Percentiles rank a stretch among this genome's conserved stretches.
Conservation (phyloP, 2,888 invertebrate genomes). For the Meta bourneti region DNA sequence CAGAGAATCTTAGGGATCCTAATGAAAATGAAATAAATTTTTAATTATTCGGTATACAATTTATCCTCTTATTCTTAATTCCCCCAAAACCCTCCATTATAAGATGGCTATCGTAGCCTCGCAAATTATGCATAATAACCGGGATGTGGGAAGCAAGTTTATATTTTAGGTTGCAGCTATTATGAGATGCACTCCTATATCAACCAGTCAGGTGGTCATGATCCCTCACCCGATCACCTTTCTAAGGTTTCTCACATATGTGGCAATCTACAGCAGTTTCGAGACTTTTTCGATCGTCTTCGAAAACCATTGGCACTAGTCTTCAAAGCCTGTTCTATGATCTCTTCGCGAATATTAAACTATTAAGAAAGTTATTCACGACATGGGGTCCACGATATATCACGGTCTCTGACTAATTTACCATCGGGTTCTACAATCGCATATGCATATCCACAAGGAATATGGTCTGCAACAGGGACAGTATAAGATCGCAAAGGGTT, state of each 20-base stretch:
- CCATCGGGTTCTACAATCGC: neutral
- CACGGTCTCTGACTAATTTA: neutral
- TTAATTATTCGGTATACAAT: neutral
- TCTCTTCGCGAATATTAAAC: neutral
- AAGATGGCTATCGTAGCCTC: slow-evolving; percentile 3
- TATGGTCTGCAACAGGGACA: neutral
- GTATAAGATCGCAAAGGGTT: neutral
- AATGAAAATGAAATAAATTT: slow-evolving; percentile 26
- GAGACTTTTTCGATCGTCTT: neutral
- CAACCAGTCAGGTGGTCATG: neutral
- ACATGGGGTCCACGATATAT: neutral
- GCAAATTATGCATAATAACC: slow-evolving; percentile 5
- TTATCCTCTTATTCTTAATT: neutral
- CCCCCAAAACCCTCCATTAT: slow-evolving; percentile 6
- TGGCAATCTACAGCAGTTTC: neutral
- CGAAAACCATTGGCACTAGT: too few species aligned
- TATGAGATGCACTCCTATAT: neutral
- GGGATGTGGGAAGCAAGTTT: slow-evolving; percentile 2
- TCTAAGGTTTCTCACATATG: neutral
- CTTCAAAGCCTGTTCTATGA: neutral
- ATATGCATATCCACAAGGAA: neutral
- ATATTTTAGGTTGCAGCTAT: slow-evolving; percentile 7
- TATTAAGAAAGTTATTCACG: neutral
- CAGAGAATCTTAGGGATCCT: neutral
- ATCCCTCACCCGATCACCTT: neutral